Evolutionary conservation across 1,140 invertebrate genomes (phyloP).

Genomic region (Thrips palmi): DNA sequence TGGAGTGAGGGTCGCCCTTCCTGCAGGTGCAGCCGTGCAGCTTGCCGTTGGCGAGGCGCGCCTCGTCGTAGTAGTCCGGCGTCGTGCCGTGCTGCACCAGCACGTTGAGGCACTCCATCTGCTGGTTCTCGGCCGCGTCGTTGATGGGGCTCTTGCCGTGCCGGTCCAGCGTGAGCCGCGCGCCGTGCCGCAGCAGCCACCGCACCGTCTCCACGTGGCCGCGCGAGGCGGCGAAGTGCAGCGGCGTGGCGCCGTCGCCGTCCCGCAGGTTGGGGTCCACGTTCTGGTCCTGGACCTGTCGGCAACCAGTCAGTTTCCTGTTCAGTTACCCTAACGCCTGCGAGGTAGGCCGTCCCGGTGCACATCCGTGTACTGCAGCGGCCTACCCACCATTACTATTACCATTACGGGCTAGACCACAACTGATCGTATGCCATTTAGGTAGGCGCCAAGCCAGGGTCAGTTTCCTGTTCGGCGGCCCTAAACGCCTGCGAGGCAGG

Average conservation of each 20-base stretch:
- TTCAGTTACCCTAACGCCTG: too few species aligned
- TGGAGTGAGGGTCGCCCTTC: constrained; percentile 18
- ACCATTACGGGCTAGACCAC: too few species aligned
- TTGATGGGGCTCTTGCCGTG: constrained; percentile 75
- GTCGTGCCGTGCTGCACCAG: constrained; percentile 54
- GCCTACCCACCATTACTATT: too few species aligned
- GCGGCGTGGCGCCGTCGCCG: constrained; percentile 63
- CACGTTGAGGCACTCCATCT: constrained; percentile 62
- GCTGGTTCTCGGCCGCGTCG: constrained; percentile 74
- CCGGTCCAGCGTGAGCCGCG: constrained; percentile 56
- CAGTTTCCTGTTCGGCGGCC: too few species aligned
- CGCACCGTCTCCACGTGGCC: constrained; percentile 63
- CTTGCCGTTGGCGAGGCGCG: constrained; percentile 16
- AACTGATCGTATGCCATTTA: too few species aligned
- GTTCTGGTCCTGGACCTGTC: constrained; percentile 60
- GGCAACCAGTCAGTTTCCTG: too few species aligned
- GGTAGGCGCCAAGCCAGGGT: too few species aligned
- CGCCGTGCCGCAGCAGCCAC: constrained; percentile 65
- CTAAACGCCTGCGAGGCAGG: too few species aligned
- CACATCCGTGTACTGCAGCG: too few species aligned
- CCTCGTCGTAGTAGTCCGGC: constrained; percentile 31
- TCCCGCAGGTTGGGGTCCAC: constrained; percentile 66
- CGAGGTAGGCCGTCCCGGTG: too few species aligned
- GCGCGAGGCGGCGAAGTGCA: constrained; percentile 62
- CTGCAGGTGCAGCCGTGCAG: constrained; percentile 21